Base-by-base conservation (phyloP, 2,888 invertebrate genomes). In the Smittia sp. region DNA sequence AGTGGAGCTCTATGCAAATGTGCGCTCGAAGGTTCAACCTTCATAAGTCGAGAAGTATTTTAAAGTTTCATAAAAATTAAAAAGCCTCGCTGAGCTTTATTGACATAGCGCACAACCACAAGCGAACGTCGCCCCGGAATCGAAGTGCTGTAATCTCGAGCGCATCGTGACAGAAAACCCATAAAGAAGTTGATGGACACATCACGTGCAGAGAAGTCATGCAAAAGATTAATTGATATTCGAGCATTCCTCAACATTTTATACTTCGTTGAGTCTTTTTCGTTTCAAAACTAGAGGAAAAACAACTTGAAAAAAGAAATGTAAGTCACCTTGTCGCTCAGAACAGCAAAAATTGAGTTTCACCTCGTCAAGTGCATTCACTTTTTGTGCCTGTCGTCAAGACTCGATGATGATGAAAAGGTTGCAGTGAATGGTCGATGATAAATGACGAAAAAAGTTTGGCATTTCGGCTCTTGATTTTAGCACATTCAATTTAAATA, bases 121-220 rank as follows among this genome's bases (percentile, higher is more conserved):
- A 32, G 9, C 32, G 32, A 32, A 9, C 32, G 32, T 32, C 32
- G 3, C 32, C 9, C 32, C 32, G 32, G 32, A 32, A 32, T n/a
- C 46, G 15, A 46, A 46, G 15, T n/a, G 15, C 46, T 46, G 15
- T 46, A 46, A 46, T 46, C 46, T n/a, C n/a, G n/a, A 46, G 15
- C 46, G 46, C 11, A 46, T 46, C 46, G 46, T 46, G 46, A 46
- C 46, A 15, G 46, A 46, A 46, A 15, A 11, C 2, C n/a, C 15
- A 46, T 46, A 46, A 46, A 46, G 15, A 11, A 46, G 15, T 15
- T 15, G 15, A 46, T 15, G 15, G 15, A 46, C n/a, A 11, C 15
- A 46, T 46, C 46, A 46, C 46, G 46, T 46, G 46, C 46, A 46
- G 15, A 2, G n/a, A 46, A 46, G 46, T 46, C 46, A 46, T 46